Evolutionary conservation across 2,888 invertebrate species (phyloP).

Genomic region (Mythimna impura): DNA sequence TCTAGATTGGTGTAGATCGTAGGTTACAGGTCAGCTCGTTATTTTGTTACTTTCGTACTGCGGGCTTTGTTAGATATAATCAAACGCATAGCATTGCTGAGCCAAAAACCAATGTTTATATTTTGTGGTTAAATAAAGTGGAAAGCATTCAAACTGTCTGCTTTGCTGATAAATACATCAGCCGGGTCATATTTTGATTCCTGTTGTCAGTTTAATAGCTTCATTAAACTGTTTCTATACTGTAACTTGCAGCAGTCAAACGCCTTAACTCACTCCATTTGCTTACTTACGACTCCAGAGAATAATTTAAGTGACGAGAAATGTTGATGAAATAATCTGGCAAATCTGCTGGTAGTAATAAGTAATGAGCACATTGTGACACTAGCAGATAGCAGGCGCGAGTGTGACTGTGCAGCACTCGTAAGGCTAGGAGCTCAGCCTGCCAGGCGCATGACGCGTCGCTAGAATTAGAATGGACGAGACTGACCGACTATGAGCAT

Average conservation of each 20-base stretch:
- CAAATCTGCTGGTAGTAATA: constrained; percentile 33
- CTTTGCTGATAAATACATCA: constrained; percentile 8
- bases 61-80: constrained; percentile 21
- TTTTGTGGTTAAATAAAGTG: constrained; percentile 5
- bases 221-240: constrained; percentile 1
- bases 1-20: constrained; percentile 1
- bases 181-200: not conserved
- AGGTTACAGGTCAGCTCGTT: constrained; percentile 15
- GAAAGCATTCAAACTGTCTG: constrained; percentile 22
- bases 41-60: constrained; percentile 2
- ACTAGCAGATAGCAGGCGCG: not conserved
- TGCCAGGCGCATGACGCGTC: constrained; percentile 6
- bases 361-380: constrained; percentile 21
- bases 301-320: constrained; percentile 30
- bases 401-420: not conserved
- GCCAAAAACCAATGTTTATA: constrained; percentile 11
- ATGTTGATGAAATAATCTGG: constrained; percentile 45
- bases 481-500: not conserved
- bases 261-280: constrained; percentile 22
- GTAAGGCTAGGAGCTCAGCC: constrained; percentile 21
- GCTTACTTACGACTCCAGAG: constrained; percentile 30
- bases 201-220: constrained; percentile 17
- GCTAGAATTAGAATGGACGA: constrained; percentile 44
- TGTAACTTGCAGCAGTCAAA: constrained; percentile 1
- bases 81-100: not conserved